A percentile compares a stretch with the other conserved stretches of the same genome.
phyloP scores from a whole-genome alignment of 2,113 vertebrate species.

The Cololabis saira region DNA sequence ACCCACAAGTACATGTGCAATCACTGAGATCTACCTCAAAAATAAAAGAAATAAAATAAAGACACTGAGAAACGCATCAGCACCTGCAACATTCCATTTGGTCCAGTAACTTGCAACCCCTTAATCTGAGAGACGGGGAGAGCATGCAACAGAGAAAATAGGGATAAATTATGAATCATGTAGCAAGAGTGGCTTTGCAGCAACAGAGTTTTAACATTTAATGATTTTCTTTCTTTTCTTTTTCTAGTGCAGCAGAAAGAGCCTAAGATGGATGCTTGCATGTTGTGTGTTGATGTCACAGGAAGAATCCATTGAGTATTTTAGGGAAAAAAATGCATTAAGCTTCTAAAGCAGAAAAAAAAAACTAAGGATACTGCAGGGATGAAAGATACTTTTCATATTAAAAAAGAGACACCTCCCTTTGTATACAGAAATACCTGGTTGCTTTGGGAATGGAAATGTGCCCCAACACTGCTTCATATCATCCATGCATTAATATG shows the following conservation, averaged over 20 bases:
- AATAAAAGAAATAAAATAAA: not conserved
- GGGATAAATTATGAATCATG: constrained; percentile 77
- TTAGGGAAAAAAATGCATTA: not conserved
- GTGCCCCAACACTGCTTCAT: constrained; percentile 31
- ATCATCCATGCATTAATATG: constrained; percentile 46
- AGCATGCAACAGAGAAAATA: constrained; percentile 23
- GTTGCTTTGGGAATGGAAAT: constrained; percentile 56
- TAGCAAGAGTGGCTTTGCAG: constrained; percentile 75
- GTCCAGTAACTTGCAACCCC: constrained; percentile 34
- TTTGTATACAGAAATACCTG: constrained; percentile 27
- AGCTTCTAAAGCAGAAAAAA: not conserved
- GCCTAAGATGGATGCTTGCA: constrained; percentile 63
- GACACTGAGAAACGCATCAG: constrained; percentile 25
- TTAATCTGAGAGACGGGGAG: constrained; percentile 41
- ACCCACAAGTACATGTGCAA: constrained; percentile 4
- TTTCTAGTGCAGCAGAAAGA: constrained; percentile 69
- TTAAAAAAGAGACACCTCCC: constrained; percentile 16
- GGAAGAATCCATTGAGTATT: constrained; percentile 27
- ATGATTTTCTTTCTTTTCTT: constrained; percentile 68
- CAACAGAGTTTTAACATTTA: constrained; percentile 85
- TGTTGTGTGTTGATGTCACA: constrained; percentile 48
- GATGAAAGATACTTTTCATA: constrained; percentile 17
- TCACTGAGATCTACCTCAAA: not conserved
- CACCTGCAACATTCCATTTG: constrained; percentile 37
- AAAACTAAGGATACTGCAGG: not conserved